These are phyloP conservation scores for Ellobius talpinus DNA, from an alignment of 2,113 vertebrate genomes.

Conservation along the genomic window DNA sequence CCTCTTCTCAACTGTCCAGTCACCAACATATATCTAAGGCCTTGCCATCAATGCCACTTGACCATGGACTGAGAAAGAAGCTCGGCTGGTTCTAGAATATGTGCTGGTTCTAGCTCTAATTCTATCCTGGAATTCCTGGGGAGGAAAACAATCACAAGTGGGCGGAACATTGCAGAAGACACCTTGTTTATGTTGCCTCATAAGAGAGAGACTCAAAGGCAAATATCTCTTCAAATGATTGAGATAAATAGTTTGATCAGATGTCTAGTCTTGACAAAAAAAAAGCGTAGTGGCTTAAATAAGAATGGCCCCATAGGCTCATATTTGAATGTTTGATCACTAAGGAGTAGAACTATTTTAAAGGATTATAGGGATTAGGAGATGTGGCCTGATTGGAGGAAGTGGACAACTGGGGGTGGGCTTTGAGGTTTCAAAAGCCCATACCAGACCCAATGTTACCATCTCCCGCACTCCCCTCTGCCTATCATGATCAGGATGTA, in stretches of 20 bases:
- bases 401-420: neutral
- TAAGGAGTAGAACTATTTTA: neutral
- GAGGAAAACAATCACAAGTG: neutral
- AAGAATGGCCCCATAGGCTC: neutral
- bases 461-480: too few species aligned
- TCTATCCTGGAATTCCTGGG: neutral
- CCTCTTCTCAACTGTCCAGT: neutral
- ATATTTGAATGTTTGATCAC: neutral
- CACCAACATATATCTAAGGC: neutral
- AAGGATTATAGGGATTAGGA: neutral
- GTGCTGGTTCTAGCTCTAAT: neutral
- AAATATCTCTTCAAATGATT: neutral
- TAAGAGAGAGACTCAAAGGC: neutral
- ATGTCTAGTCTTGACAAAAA: neutral
- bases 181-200: neutral
- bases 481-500: neutral
- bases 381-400: neutral
- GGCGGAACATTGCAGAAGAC: neutral
- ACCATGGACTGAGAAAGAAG: neutral
- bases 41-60: neutral
- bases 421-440: neutral
- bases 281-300: neutral
- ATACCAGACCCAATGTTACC: neutral
- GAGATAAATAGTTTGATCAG: neutral
- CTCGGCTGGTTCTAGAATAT: neutral